Base-by-base conservation (phyloP, 1,140 invertebrate species). In the Armadillidium nasatum region DNA sequence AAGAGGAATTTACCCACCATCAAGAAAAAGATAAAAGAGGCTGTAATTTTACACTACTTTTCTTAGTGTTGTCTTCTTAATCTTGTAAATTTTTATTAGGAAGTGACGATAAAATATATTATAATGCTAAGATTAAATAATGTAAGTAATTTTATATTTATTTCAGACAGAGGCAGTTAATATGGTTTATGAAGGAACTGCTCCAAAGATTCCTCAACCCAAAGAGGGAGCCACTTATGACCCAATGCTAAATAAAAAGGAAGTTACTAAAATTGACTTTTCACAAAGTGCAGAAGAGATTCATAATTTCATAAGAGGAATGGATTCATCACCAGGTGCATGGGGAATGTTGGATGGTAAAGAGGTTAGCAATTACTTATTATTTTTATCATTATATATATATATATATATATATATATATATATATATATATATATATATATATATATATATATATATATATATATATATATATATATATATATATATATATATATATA, bases 281-380 rank as follows among this genome's bases (percentile, higher is more conserved):
- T 86, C 87, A 0, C 89, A 92, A 85, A 84, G 86, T 33, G 88
- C 90, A 15, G 60, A 88, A 73, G 84, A 88, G 77, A 86, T 97
- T 9, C 96, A 98, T 84, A 93, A 99, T 85, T 98, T 97, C 82
- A 94, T 99, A 76, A 86, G 96, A 54, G 96, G 94, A 2, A 86
- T 96, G 82, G 96, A 98, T 83, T 96, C 94, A 69, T 91, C 92
- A 0, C 96, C 96, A 0, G 96, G 96, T 2, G 95, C 96, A 0
- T 92, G 92, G 86, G 90, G 92, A 0, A 83, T 86, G 0, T 85
- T 97, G 0, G 88, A 90, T 73, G 88, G 86, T 84, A 90, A 83
- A 88, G 92, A 84, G 86, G 80, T 81, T n/a, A 19, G 70, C 74
- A 60, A 33, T 1, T 33, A 6, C 33, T 33, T 33, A 3, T 33